phyloP scores from a whole-genome alignment of 2,113 vertebrate species.

The Peromyscus leucopus region DNA sequence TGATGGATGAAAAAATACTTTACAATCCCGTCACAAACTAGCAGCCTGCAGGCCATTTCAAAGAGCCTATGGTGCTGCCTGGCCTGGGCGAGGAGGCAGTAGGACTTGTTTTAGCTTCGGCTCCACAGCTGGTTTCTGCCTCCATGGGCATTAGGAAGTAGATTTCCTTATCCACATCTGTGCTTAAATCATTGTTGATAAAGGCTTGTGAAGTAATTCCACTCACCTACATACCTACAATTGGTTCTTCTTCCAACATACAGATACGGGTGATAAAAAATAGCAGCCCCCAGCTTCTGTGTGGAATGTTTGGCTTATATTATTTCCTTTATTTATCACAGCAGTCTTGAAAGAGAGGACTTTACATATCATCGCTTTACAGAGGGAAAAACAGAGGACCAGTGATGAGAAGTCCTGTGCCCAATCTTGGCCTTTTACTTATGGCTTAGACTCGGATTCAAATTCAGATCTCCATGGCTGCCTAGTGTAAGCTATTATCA shows the following conservation, averaged over 20 bases:
- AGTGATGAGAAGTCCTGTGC: neutral
- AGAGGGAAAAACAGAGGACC: conserved; percentile 41
- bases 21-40: conserved; percentile 76
- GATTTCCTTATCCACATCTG: neutral
- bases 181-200: neutral
- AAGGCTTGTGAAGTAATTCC: conserved; percentile 30
- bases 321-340: conserved; percentile 25
- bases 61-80: conserved; percentile 29
- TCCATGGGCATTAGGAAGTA: conserved; percentile 14
- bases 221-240: neutral
- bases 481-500: neutral
- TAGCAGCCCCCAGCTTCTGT: neutral
- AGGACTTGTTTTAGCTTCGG: conserved; percentile 1
- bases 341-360: conserved; percentile 4
- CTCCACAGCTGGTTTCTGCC: conserved; percentile 48
- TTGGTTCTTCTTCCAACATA: conserved; percentile 20
- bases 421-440: neutral
- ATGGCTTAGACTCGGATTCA: neutral
- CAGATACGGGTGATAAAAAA: conserved; percentile 7
- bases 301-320: conserved; percentile 14
- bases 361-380: neutral
- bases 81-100: conserved; percentile 19
- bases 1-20: conserved; percentile 84
- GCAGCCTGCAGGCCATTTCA: conserved; percentile 35
- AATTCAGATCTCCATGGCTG: conserved; percentile 23